Conservation (phyloP, 2,113 vertebrate genomes). For the Tragelaphus scriptus region DNA sequence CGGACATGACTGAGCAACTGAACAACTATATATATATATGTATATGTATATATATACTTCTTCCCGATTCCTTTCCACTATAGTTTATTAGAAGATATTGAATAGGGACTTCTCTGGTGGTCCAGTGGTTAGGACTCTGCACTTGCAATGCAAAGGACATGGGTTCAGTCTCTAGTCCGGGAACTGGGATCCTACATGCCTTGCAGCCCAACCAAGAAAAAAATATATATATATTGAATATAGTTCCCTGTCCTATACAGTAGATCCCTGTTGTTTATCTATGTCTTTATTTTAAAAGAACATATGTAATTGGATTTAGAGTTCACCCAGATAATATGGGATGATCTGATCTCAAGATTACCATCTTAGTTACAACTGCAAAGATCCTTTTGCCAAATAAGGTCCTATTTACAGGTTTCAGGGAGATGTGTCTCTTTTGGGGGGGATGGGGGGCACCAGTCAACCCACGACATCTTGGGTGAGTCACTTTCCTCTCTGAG, state of each 20-base stretch:
- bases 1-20: background rate
- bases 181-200: background rate
- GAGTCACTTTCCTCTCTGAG: background rate
- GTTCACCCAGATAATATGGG: background rate
- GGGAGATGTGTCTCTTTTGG: background rate
- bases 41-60: background rate
- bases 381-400: background rate
- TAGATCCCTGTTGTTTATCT: background rate
- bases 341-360: background rate
- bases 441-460: background rate
- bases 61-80: background rate
- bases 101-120: background rate
- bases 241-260: background rate
- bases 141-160: background rate
- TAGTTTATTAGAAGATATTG: background rate
- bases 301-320: background rate
- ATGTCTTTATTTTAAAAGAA: background rate
- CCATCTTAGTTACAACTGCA: background rate
- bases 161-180: background rate
- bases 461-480: background rate
- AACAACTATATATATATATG: background rate
- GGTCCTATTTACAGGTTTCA: background rate
- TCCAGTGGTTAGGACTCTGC: background rate
- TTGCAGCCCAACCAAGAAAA: background rate
- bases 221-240: background rate